These are phyloP conservation scores for Nycticebus coucang DNA, from an alignment of 2,113 vertebrate genomes.

Conservation along the genomic window DNA sequence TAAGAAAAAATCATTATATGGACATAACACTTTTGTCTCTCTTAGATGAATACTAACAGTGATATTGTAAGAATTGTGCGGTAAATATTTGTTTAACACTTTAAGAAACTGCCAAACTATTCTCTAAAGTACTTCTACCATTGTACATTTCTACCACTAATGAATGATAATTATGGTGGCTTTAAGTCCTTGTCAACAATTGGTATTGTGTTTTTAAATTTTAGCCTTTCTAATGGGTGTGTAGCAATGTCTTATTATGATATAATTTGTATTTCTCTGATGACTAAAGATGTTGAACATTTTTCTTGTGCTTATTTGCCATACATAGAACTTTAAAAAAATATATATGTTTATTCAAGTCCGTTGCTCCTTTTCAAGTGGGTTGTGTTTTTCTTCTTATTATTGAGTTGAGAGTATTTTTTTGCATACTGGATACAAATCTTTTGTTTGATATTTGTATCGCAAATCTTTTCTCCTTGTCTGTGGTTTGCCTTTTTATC, in stretches of 20 bases:
- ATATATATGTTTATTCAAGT: not conserved
- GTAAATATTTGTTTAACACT: not conserved
- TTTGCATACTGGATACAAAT: not conserved
- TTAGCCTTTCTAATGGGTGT: not conserved
- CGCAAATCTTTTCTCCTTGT: not conserved
- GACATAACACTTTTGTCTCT: not conserved
- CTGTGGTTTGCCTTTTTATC: not conserved
- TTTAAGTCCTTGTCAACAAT: not conserved
- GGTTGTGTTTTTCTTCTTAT: not conserved
- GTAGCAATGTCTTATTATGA: not conserved
- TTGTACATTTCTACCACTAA: not conserved
- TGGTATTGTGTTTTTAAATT: not conserved
- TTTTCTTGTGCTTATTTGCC: not conserved
- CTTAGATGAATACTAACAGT: not conserved
- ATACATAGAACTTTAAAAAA: not conserved
- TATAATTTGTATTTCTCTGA: not conserved
- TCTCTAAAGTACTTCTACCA: not conserved
- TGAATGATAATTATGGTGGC: not conserved
- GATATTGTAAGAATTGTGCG: not conserved
- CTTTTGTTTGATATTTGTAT: not conserved
- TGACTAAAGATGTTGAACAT: not conserved
- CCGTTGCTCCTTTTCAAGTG: not conserved
- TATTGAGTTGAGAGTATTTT: not conserved
- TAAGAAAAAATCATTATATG: not conserved
- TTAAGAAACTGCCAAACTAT: not conserved